Evolutionary conservation across 1,140 invertebrate species (phyloP), one percentile per base, ranked within the genome.

Genomic region (Anoplophora glabripennis): DNA sequence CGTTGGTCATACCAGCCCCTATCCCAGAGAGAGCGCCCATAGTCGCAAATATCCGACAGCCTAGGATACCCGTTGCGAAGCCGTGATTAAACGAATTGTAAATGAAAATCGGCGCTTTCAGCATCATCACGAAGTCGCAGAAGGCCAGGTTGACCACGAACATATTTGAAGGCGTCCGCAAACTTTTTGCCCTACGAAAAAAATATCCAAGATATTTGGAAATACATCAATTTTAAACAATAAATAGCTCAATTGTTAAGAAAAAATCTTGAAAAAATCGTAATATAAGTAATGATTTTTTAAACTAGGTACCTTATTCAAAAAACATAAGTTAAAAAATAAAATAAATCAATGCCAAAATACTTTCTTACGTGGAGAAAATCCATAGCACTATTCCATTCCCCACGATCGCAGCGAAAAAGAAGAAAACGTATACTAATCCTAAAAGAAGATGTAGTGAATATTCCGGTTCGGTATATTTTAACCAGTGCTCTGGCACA

Each of bases 311-410:
- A n/a, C n/a, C n/a, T n/a, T n/a, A n/a, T n/a, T n/a, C n/a, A n/a
- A n/a, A n/a, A n/a, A n/a, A n/a, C n/a, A n/a, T n/a, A n/a, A n/a
- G n/a, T n/a, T n/a, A n/a, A n/a, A n/a, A n/a, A n/a, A n/a, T n/a
- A n/a, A n/a, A n/a, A n/a, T n/a, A n/a, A n/a, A n/a, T n/a, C n/a
- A n/a, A n/a, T n/a, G n/a, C n/a, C n/a, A n/a, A n/a, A n/a, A n/a
- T 28, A 28, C 5, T 41, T 38, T 34, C 52, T 61, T 65, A 65
- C 83, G 88, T 83, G 56, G 85, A 83, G 75, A 96, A 95, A 63
- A 95, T 87, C 83, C 89, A 95, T 65, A 95, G 86, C 60, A 96
- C 93, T 14, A 94, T 78, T 33, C 92, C 89, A 75, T 96, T 96
- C 59, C 93, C 93, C 2, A 87, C 72, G 1, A 92, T 77, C 3